Conservation (phyloP, 2,888 invertebrate species). For the Lasioglossum marginatum region DNA sequence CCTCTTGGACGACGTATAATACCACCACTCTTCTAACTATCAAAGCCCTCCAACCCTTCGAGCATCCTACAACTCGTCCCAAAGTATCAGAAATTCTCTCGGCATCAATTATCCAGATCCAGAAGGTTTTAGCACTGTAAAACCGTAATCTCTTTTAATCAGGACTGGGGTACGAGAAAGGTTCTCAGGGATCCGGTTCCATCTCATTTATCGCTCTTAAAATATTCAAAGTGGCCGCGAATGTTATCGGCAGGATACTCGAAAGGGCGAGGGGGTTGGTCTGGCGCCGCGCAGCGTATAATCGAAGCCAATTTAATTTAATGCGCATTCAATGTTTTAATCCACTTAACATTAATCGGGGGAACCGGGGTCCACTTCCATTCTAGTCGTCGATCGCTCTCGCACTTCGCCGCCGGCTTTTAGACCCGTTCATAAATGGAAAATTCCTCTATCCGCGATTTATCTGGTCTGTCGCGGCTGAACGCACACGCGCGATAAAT, state of each 20-base stretch:
- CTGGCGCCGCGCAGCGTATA: conserved; percentile 19
- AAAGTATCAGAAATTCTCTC: not conserved
- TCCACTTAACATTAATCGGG: conserved; percentile 58
- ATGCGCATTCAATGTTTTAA: conserved; percentile 49
- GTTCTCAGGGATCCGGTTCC: not conserved
- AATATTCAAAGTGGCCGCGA: conserved; percentile 34
- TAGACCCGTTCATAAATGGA: conserved; percentile 45
- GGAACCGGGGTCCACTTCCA: conserved; percentile 3
- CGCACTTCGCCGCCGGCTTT: conserved; percentile 31
- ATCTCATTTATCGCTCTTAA: not conserved
- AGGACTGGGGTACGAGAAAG: not conserved
- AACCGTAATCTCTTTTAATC: not conserved
- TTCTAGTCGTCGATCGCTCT: conserved; percentile 6
- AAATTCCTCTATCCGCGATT: conserved; percentile 51
- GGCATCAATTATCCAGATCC: not conserved
- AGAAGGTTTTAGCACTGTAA: not conserved
- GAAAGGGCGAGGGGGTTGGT: not conserved
- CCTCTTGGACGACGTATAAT: conserved; percentile 65
- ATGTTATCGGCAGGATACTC: conserved; percentile 11
- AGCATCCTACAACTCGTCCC: not conserved
- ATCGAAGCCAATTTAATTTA: conserved; percentile 57
- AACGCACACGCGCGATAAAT: conserved; percentile 29
- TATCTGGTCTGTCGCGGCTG: conserved; percentile 36
- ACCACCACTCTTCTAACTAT: not conserved
- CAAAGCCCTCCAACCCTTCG: not conserved